Conservation (phyloP, 1,140 invertebrate species). For the Cepaea nemoralis region DNA sequence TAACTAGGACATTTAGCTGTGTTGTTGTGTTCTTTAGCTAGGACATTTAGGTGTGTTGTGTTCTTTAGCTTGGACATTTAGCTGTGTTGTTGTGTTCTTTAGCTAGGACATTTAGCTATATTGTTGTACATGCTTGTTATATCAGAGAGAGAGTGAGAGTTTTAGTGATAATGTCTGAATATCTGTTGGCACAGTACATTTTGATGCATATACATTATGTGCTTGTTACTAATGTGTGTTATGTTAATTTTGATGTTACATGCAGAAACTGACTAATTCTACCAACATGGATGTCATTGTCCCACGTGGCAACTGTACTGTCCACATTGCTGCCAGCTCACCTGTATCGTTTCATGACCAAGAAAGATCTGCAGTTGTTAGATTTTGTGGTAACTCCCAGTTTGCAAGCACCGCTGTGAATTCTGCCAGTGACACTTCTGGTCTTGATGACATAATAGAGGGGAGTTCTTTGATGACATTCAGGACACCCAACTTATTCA, state of each 20-base stretch:
- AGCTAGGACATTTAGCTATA: no score
- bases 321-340: conserved; percentile 2
- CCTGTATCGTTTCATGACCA: conserved; percentile 28
- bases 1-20: no score
- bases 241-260: not conserved
- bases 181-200: not conserved
- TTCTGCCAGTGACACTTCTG: not conserved
- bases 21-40: no score
- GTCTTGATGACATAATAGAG: conserved; percentile 34
- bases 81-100: no score
- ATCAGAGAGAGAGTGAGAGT: not conserved
- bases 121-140: not conserved
- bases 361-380: conserved; percentile 5
- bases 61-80: no score
- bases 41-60: no score
- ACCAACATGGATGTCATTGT: conserved; percentile 32
- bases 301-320: not conserved
- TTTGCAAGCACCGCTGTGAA: conserved; percentile 15
- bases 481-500: conserved; percentile 11
- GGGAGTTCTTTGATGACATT: not conserved
- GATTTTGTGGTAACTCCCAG: conserved; percentile 1
- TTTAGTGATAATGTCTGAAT: not conserved
- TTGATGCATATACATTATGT: not conserved
- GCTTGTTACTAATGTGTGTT: not conserved
- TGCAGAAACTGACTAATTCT: not conserved